These are phyloP conservation scores for Ennomos erosarius DNA, from an alignment of 2,888 invertebrate genomes.

Conservation along the genomic window DNA sequence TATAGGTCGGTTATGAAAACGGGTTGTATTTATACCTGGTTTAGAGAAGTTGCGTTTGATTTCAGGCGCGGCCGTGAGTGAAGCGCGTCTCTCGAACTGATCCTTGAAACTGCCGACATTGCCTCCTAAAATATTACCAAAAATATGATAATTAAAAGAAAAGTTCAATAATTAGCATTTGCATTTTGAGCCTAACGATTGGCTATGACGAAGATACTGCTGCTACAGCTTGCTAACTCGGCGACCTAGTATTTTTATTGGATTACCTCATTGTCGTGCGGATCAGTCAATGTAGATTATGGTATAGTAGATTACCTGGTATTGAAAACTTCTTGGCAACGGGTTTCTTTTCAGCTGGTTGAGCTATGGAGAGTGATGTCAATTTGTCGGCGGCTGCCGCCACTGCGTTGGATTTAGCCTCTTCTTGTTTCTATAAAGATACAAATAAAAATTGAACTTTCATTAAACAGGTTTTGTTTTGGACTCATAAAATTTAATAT, in stretches of 20 bases:
- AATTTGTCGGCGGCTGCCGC: constrained; percentile 72
- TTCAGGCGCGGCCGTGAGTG: constrained; percentile 81
- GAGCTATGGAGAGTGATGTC: constrained; percentile 68
- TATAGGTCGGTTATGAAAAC: no score
- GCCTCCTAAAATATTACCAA: constrained; percentile 75
- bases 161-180: background rate
- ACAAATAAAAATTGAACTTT: constrained; percentile 9
- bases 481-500: no score
- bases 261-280: no score
- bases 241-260: no score
- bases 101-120: constrained; percentile 95
- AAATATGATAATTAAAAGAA: background rate
- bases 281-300: no score
- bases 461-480: no score
- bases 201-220: no score
- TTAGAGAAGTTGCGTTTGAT: constrained; percentile 73
- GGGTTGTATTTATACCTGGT: constrained; percentile 54
- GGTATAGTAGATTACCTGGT: constrained; percentile 72
- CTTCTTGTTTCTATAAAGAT: constrained; percentile 50
- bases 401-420: constrained; percentile 60
- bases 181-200: no score
- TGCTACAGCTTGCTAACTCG: no score
- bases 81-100: constrained; percentile 93
- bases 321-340: constrained; percentile 93
- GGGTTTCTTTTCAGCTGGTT: constrained; percentile 53